phyloP scores from a whole-genome alignment of 2,797 vertebrate genomes.

The Microhierax caerulescens region DNA sequence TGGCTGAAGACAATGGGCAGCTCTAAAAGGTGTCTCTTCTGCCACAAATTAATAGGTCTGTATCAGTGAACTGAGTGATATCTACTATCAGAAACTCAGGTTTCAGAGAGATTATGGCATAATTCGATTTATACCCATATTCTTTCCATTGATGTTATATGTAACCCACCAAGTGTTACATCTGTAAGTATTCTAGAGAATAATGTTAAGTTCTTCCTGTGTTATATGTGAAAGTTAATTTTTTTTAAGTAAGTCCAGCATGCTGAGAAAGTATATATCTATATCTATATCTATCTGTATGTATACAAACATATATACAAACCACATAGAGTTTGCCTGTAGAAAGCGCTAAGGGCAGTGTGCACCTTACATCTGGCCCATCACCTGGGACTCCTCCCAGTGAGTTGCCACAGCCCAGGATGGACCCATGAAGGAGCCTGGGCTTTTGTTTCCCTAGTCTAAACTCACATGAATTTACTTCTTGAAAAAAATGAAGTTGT shows the following conservation, averaged over 20 bases:
- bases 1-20: not conserved
- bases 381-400: not conserved
- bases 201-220: not conserved
- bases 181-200: not conserved
- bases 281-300: too few species aligned
- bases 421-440: not conserved
- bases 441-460: not conserved
- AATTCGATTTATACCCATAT: not conserved
- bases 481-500: not conserved
- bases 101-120: not conserved
- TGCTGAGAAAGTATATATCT: not conserved
- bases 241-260: not conserved
- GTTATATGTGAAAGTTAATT: not conserved
- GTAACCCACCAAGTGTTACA: not conserved
- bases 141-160: not conserved
- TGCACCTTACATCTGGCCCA: not conserved
- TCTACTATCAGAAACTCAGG: not conserved
- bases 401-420: not conserved
- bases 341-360: not conserved
- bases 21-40: not conserved
- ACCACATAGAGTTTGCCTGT: not conserved
- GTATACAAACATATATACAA: not conserved
- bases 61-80: not conserved
- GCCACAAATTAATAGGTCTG: too few species aligned
- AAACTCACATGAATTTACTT: not conserved